Evolutionary conservation across 2,113 vertebrate species (phyloP).

Genomic region (Nycticebus coucang): DNA sequence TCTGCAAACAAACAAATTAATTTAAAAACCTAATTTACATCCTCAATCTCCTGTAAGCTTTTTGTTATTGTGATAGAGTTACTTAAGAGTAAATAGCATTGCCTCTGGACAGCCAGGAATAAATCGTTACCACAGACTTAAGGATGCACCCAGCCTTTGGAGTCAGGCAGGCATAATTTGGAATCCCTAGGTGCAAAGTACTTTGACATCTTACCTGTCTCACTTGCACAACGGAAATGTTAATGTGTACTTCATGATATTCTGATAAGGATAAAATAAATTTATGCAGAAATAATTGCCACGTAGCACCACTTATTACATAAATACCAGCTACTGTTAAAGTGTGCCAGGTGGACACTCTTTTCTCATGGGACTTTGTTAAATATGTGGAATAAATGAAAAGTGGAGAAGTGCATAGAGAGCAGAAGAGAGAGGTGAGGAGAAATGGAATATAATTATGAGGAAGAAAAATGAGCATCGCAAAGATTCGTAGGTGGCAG

Average conservation of each 20-base stretch:
- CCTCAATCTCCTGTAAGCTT: neutral
- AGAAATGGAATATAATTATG: neutral
- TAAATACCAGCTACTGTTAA: neutral
- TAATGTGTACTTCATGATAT: neutral
- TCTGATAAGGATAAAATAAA: neutral
- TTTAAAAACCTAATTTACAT: neutral
- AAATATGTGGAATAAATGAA: neutral
- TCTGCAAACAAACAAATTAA: too few relatives aligned
- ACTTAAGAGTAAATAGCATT: neutral
- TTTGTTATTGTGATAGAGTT: neutral
- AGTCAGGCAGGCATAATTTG: neutral
- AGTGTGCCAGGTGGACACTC: accelerated
- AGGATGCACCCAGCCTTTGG: neutral
- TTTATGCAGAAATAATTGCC: neutral
- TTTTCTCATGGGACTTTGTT: neutral
- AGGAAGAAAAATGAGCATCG: neutral
- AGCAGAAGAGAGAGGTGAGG: neutral
- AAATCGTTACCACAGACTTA: neutral
- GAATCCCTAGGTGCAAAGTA: neutral
- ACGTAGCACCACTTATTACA: neutral
- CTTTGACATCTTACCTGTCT: neutral
- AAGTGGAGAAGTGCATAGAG: neutral
- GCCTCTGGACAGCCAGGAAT: neutral
- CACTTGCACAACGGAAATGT: neutral
- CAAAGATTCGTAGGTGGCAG: neutral